Conservation (phyloP, 1,140 invertebrate genomes). For the Cotesia vestalis region DNA sequence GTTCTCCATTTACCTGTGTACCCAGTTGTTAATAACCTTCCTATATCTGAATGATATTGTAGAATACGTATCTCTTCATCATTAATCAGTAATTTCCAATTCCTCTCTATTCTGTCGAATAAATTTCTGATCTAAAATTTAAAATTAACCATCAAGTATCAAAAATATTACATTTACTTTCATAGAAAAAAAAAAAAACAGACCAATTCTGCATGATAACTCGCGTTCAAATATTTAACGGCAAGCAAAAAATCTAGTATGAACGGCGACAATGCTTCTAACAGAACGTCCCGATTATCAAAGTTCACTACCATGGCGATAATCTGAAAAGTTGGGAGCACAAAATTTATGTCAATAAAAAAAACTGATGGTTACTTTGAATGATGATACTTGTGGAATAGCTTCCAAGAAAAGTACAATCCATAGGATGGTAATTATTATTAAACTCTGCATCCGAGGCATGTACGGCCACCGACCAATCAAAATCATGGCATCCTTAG, state of each 20-base stretch:
- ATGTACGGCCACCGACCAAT: too few relatives aligned
- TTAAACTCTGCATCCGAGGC: too few relatives aligned
- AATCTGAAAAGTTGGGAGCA: too few relatives aligned
- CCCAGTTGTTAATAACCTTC: constrained; percentile 7
- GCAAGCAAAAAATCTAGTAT: not conserved
- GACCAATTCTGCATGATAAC: constrained; percentile 21
- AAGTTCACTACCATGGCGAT: not conserved
- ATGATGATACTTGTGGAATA: too few relatives aligned
- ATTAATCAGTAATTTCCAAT: not conserved
- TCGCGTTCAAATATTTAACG: constrained; percentile 7
- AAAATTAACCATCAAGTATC: too few relatives aligned
- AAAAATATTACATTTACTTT: too few relatives aligned
- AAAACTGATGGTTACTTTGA: too few relatives aligned
- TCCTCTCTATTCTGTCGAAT: constrained; percentile 10
- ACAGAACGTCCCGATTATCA: constrained; percentile 7
- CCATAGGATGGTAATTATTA: too few relatives aligned
- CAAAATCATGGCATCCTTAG: too few relatives aligned
- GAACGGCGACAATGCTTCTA: constrained; percentile 17
- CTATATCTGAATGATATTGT: constrained; percentile 18
- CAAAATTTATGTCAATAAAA: too few relatives aligned
- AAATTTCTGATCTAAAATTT: not conserved
- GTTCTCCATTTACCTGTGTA: constrained; percentile 17
- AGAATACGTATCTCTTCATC: constrained; percentile 12
- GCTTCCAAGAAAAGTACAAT: too few relatives aligned
- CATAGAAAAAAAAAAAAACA: not conserved